Evolutionary conservation across 2,797 vertebrate species (phyloP).

Genomic region (Carcharodon carcharias): DNA sequence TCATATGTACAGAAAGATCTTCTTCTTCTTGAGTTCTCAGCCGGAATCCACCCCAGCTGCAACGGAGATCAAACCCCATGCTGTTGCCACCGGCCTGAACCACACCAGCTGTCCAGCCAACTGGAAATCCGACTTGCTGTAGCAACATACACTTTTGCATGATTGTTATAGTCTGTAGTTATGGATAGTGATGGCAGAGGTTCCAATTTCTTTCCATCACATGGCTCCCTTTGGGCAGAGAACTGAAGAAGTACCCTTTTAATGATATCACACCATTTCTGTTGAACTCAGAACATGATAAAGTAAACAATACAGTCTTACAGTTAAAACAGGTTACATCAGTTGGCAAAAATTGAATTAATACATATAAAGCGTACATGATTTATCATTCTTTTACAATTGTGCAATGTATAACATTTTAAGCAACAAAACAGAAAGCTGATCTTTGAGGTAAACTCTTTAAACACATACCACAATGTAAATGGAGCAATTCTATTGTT

Average conservation of each 20-base stretch:
- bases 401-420: not conserved
- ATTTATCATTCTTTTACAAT: not conserved
- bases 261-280: not conserved
- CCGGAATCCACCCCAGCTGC: too few species aligned
- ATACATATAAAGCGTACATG: too few species aligned
- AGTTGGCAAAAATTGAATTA: not conserved
- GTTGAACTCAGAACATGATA: not conserved
- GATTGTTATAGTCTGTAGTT: too few species aligned
- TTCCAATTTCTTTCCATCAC: too few species aligned
- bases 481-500: not conserved
- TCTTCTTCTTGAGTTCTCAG: too few species aligned
- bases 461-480: not conserved
- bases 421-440: not conserved
- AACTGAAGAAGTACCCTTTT: not conserved
- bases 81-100: too few species aligned
- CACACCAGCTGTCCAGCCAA: too few species aligned
- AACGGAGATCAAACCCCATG: too few species aligned
- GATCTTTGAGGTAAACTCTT: not conserved
- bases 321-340: not conserved
- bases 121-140: too few species aligned
- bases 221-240: too few species aligned
- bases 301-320: not conserved
- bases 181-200: too few species aligned
- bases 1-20: not conserved
- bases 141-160: too few species aligned